Conservation (phyloP, 2,797 vertebrate species). For the Muraenolepis orangiensis region DNA sequence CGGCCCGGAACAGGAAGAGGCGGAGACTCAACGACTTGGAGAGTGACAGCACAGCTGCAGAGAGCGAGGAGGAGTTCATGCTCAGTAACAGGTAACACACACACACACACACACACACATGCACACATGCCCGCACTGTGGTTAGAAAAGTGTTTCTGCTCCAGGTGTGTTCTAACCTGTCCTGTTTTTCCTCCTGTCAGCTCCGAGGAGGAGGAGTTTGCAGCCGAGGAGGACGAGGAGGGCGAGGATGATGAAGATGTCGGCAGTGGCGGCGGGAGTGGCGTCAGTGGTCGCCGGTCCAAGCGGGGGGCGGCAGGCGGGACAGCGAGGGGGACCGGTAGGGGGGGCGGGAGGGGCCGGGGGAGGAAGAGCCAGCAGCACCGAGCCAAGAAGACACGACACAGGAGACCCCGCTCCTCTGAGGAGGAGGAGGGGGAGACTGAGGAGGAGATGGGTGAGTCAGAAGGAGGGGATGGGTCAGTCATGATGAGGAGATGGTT, state of each 20-base stretch:
- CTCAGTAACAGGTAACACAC: slow-evolving; percentile 86
- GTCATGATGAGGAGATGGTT: neutral
- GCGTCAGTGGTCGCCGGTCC: slow-evolving; percentile 69
- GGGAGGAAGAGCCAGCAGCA: neutral
- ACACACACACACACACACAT: neutral
- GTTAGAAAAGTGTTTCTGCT: too few species aligned
- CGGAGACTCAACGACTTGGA: slow-evolving; percentile 93
- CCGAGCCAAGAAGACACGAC: slow-evolving; percentile 33
- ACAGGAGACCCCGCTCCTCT: slow-evolving; percentile 80
- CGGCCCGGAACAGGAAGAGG: slow-evolving; percentile 84
- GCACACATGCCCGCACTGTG: neutral
- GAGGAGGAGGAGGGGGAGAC: slow-evolving; percentile 83
- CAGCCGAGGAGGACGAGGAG: slow-evolving; percentile 81
- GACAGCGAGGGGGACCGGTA: slow-evolving; percentile 28
- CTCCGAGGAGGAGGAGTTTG: slow-evolving; percentile 89
- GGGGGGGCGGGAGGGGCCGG: slow-evolving; percentile 36
- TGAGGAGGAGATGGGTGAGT: slow-evolving; percentile 69
- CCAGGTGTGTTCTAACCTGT: neutral
- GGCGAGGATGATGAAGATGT: slow-evolving; percentile 85
- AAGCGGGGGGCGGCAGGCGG: slow-evolving; percentile 51
- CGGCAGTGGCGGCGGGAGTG: slow-evolving; percentile 81
- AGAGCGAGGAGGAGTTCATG: slow-evolving; percentile 96
- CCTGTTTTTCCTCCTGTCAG: slow-evolving; percentile 55
- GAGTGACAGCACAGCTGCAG: slow-evolving; percentile 91
- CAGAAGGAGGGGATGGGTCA: neutral